Conservation (phyloP, 2,888 invertebrate species). For the Malachius bipustulatus region DNA sequence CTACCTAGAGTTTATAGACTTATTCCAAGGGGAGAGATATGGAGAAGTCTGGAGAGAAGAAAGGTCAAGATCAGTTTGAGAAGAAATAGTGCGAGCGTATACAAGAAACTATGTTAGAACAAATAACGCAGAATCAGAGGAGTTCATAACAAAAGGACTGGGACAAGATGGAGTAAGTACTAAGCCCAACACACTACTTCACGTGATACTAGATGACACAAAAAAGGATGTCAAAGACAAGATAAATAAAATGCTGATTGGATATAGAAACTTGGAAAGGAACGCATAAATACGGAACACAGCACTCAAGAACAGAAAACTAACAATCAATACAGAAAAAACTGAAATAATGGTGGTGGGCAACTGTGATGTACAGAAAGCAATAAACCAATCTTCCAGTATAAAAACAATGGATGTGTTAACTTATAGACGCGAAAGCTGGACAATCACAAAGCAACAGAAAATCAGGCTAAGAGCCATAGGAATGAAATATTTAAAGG, state of each 20-base stretch:
- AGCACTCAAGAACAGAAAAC: no score
- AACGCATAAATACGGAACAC: no score
- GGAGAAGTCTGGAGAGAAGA: slow-evolving; percentile 1
- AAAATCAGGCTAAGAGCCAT: no score
- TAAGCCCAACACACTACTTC: not conserved
- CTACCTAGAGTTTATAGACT: not conserved
- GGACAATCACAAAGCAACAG: no score
- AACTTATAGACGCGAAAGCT: no score
- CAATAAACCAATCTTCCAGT: no score
- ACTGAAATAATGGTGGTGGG: no score
- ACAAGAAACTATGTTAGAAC: not conserved
- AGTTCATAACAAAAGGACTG: not conserved
- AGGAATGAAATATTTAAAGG: no score
- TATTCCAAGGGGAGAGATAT: slow-evolving; percentile 3
- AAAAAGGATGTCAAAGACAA: not conserved
- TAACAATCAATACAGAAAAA: no score
- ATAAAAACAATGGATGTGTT: no score
- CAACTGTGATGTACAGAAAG: no score
- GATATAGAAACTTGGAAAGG: not conserved
- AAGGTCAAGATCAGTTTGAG: not conserved
- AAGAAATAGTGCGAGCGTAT: not conserved
- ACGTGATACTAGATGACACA: slow-evolving; percentile 3
- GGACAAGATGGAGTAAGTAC: no score
- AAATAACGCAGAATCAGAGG: not conserved
- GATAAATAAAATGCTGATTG: not conserved